phyloP scores from a whole-genome alignment of 53 echinoderm and acorn worm species.

The Actinopyga echinites region DNA sequence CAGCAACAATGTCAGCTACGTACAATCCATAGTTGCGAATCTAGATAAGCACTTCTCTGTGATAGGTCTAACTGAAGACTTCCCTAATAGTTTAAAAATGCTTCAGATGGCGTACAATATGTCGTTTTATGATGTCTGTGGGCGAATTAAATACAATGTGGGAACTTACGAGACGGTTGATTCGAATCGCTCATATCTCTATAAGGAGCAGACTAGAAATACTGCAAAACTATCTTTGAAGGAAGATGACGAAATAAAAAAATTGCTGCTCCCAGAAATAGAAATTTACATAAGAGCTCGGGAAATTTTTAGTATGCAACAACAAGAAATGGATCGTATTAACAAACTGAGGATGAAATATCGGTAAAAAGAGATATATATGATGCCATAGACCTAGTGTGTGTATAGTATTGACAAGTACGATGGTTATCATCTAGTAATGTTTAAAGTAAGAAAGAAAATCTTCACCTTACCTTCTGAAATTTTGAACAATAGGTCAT shows the following conservation, averaged over 20 bases:
- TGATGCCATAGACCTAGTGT: too few relatives aligned
- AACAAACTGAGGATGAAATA: too few relatives aligned
- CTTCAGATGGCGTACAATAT: not conserved
- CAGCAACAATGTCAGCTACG: not conserved
- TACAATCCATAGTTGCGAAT: slow-evolving; percentile 6
- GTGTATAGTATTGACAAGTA: too few relatives aligned
- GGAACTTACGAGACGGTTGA: not conserved
- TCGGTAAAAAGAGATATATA: too few relatives aligned
- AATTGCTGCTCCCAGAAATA: not conserved
- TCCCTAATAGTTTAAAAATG: slow-evolving; percentile 5
- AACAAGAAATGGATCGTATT: too few relatives aligned
- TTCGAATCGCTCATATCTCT: not conserved
- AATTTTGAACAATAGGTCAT: too few relatives aligned
- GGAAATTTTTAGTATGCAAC: not conserved
- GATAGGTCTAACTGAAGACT: slow-evolving; percentile 13
- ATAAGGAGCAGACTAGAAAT: not conserved
- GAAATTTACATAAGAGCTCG: not conserved
- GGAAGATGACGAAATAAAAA: not conserved
- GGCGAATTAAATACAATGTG: slow-evolving; percentile 4
- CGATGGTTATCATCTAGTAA: too few relatives aligned
- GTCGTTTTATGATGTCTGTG: not conserved
- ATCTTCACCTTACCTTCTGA: too few relatives aligned
- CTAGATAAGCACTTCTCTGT: slow-evolving; percentile 39
- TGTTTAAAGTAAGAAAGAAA: too few relatives aligned
- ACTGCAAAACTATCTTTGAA: not conserved